phyloP scores from a whole-genome alignment of 2,113 vertebrate species.

The Onychostoma macrolepis region DNA sequence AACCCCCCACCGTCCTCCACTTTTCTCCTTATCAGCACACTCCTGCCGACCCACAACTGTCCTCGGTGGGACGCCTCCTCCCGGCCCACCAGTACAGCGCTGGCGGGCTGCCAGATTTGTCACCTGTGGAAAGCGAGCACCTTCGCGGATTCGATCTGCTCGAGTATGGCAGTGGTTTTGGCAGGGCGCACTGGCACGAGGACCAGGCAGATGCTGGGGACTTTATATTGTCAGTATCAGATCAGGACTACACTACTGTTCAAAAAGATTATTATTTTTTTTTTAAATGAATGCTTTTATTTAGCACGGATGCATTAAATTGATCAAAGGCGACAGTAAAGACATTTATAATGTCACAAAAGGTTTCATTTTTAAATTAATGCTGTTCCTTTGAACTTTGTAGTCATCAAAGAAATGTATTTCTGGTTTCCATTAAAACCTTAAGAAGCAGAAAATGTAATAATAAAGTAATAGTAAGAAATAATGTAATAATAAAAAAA shows the following conservation, averaged over 20 bases:
- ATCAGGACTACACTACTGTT: background rate
- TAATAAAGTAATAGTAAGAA: background rate
- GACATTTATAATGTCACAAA: background rate
- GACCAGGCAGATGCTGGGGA: background rate
- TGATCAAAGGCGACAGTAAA: background rate
- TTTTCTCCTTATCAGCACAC: conserved; percentile 31
- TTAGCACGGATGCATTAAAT: background rate
- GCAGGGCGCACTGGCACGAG: background rate
- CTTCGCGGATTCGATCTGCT: background rate
- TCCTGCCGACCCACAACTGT: conserved; percentile 23
- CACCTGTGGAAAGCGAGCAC: conserved; percentile 8
- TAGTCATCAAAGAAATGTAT: background rate
- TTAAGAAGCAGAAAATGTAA: background rate
- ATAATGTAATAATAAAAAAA: background rate
- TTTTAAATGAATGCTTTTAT: background rate
- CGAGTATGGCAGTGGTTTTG: background rate
- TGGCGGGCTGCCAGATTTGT: conserved; percentile 1
- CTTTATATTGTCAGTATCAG: background rate
- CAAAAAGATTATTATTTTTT: background rate
- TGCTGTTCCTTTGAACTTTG: background rate
- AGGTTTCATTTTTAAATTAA: background rate
- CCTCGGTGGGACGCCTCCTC: background rate
- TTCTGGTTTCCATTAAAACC: background rate
- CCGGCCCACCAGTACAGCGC: background rate
- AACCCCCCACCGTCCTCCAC: conserved; percentile 48